Conservation (phyloP, 2,888 invertebrate species). For the Vandiemenella viatica region DNA sequence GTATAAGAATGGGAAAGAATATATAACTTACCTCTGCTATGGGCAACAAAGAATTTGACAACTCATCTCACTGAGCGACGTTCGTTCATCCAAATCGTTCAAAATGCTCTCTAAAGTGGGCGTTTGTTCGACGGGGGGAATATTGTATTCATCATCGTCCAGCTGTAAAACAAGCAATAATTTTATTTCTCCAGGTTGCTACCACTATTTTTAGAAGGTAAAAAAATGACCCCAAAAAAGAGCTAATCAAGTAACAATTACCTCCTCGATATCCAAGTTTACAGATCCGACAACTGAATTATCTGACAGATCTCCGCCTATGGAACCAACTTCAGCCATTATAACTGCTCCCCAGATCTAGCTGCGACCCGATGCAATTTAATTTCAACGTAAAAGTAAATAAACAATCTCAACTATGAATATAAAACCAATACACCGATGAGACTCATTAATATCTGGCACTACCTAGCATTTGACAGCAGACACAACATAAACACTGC, state of each 20-base stretch:
- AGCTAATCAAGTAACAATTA: constrained; percentile 22
- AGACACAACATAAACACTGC: too few relatives aligned
- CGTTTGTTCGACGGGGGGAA: constrained; percentile 56
- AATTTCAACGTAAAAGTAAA: too few relatives aligned
- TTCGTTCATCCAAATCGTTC: constrained; percentile 40
- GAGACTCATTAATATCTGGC: too few relatives aligned
- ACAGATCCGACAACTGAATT: constrained; percentile 40
- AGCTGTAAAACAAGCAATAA: constrained; percentile 35
- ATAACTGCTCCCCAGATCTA: constrained; percentile 2
- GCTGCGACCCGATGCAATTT: too few relatives aligned
- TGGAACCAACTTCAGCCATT: constrained; percentile 5
- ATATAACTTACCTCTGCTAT: constrained; percentile 16
- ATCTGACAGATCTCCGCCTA: constrained; percentile 25
- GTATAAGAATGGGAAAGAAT: too few relatives aligned
- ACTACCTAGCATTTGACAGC: too few relatives aligned
- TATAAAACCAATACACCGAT: too few relatives aligned
- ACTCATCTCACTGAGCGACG: constrained; percentile 23
- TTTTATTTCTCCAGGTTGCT: background rate
- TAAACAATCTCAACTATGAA: too few relatives aligned
- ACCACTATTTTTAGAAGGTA: background rate
- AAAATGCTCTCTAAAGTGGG: constrained; percentile 70
- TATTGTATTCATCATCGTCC: constrained; percentile 66
- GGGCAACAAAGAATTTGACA: constrained; percentile 15
- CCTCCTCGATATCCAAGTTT: constrained; percentile 55
- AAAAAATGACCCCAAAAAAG: background rate